A percentile compares a stretch with the other conserved stretches of the same genome.
These are phyloP conservation scores for Leptopilina boulardi DNA, from an alignment of 1,140 invertebrate species.

Conservation along the genomic window DNA sequence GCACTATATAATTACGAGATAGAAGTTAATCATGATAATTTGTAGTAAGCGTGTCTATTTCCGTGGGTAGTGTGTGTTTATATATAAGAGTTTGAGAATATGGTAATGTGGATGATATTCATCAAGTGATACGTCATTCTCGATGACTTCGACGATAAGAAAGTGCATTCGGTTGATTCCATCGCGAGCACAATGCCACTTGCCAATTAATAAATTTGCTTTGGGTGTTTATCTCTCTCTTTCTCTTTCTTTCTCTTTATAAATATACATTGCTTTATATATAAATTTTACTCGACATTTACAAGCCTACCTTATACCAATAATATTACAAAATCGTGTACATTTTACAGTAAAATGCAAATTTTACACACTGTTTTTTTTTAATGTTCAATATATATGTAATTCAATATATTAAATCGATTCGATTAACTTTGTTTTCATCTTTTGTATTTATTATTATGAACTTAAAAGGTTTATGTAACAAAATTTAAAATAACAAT, in stretches of 20 bases:
- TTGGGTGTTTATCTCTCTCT: background rate
- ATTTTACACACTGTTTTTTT: constrained; percentile 8
- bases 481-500: too few relatives aligned
- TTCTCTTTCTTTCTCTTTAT: too few relatives aligned
- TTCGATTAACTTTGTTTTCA: too few relatives aligned
- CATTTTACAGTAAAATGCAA: constrained; percentile 18
- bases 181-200: constrained; percentile 19
- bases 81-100: constrained; percentile 19
- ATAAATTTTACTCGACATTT: constrained; percentile 2
- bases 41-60: constrained; percentile 19
- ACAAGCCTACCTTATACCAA: background rate
- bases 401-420: too few relatives aligned
- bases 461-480: too few relatives aligned
- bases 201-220: constrained; percentile 6
- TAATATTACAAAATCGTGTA: constrained; percentile 14
- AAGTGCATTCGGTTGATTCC: constrained; percentile 13
- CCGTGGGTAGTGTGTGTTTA: constrained; percentile 29
- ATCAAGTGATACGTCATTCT: constrained; percentile 20
- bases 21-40: background rate
- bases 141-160: constrained; percentile 17
- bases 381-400: background rate
- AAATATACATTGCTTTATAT: background rate
- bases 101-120: constrained; percentile 29
- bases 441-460: too few relatives aligned
- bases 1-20: background rate